Evolutionary conservation across 1,140 invertebrate species (phyloP), one percentile per base, ranked within the genome.

Genomic region (Lithobius niger): DNA sequence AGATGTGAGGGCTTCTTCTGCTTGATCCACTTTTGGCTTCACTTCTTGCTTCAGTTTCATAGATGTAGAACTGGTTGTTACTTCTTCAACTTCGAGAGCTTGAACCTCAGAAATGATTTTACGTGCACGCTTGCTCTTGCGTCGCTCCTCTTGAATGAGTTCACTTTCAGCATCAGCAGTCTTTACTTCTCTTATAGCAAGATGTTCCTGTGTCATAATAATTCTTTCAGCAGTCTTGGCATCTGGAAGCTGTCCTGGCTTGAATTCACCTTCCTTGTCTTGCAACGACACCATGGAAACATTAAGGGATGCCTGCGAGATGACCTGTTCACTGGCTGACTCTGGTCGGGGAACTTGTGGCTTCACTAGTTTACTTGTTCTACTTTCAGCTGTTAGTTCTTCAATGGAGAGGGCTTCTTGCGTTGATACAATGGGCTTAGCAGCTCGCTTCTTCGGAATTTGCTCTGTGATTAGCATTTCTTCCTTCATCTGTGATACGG

Each of bases 1-100:
- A 2, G 76, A 71, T 31, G 66, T 68, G 24, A 82, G 56, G 22
- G 58, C 72, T 2, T 69, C 64, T 61, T 74, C 72, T 1, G 80
- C 80, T 27, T 72, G 61, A 16, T 65, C 69, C 59, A 67, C 59
- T 25, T 68, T 71, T 53, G 75, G 73, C 59, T 70, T 72, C 45
- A 66, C 65, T 45, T 66, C 62, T 15, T 19, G 15, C n/a, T 52
- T 42, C 16, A 51, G 21, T 3, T 27, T 13, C 1, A 19, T 27
- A 2, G 48, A 3, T 19, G 13, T 16, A 19, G 16, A 16, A 43
- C 28, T 31, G 1, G 53, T 27, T 15, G 44, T 27, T 52, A 59
- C 28, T 42, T 60, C 31, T 15, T 53, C 26, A 16, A 61, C 36
- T 49, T 57, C 28, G 2, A 60, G 19, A 19, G 57, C 58, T 53